Evolutionary conservation across 2,888 invertebrate species (phyloP).

Genomic region (Agrotis ipsilon): DNA sequence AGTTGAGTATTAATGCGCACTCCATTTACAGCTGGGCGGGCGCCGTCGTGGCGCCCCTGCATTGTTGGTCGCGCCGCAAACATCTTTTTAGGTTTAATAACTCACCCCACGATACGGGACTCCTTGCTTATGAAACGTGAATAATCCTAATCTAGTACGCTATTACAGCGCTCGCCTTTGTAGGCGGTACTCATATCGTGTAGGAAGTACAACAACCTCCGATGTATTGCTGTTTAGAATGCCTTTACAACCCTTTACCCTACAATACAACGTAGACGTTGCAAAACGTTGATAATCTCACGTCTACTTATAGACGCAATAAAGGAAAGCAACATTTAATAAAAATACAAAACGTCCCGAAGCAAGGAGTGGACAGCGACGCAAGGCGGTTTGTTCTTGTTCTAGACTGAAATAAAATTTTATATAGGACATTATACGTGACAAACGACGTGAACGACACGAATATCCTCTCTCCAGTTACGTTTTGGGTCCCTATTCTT

Average conservation of each 20-base stretch:
- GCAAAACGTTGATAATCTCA: slow-evolving; percentile 58
- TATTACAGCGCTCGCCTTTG: slow-evolving; percentile 61
- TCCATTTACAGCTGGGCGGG: slow-evolving; percentile 85
- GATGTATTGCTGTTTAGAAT: slow-evolving; percentile 9
- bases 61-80: slow-evolving; percentile 78
- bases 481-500: slow-evolving; percentile 71
- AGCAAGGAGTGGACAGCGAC: slow-evolving; percentile 77
- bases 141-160: slow-evolving; percentile 76
- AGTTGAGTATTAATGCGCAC: slow-evolving; percentile 87
- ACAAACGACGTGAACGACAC: slow-evolving; percentile 83
- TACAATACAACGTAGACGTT: slow-evolving; percentile 19
- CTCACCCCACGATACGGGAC: slow-evolving; percentile 68
- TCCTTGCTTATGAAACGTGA: slow-evolving; percentile 72
- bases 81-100: slow-evolving; percentile 72
- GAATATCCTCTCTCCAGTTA: slow-evolving; percentile 78
- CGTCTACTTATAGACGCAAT: slow-evolving; percentile 70
- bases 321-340: slow-evolving; percentile 72
- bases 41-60: slow-evolving; percentile 78
- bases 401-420: slow-evolving; percentile 83
- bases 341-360: slow-evolving; percentile 73
- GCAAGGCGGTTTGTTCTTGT: slow-evolving; percentile 77
- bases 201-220: slow-evolving; percentile 3
- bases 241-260: slow-evolving; percentile 7
- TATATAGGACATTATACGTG: slow-evolving; percentile 85
- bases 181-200: slow-evolving; percentile 15